phyloP scores from a whole-genome alignment of 2,113 vertebrate genomes.

The Thermophis baileyi region DNA sequence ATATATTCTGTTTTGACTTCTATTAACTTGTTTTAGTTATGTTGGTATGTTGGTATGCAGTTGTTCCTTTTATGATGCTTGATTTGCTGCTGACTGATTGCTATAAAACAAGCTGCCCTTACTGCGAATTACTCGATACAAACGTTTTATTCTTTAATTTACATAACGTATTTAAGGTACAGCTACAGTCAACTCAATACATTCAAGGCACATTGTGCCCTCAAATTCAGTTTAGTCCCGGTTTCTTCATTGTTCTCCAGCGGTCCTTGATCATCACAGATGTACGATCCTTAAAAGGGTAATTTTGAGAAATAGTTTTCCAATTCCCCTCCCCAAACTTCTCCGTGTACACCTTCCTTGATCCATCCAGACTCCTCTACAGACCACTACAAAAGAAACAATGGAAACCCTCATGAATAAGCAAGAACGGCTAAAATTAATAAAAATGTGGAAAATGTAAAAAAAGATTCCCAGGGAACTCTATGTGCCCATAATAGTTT shows the following conservation, averaged over 20 bases:
- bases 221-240: slow-evolving; percentile 62
- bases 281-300: slow-evolving; percentile 78
- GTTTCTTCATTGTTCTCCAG: slow-evolving; percentile 90
- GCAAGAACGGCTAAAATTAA: background rate
- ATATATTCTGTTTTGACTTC: background rate
- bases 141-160: background rate
- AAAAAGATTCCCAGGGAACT: background rate
- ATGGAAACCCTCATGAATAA: background rate
- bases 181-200: background rate
- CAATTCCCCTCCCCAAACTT: slow-evolving; percentile 87
- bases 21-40: background rate
- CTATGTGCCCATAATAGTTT: background rate
- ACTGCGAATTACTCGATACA: too few species aligned
- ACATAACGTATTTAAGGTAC: background rate
- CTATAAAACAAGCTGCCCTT: too few species aligned
- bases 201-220: background rate
- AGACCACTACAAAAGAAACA: slow-evolving; percentile 71
- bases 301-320: slow-evolving; percentile 74
- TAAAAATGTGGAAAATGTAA: background rate
- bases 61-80: too few species aligned
- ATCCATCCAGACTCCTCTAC: slow-evolving; percentile 80
- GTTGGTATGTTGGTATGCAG: background rate
- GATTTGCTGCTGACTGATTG: too few species aligned
- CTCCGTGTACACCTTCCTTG: slow-evolving; percentile 77
- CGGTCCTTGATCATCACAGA: slow-evolving; percentile 90